Percentiles rank a stretch among this genome's conserved stretches.
Evolutionary conservation across 1,140 invertebrate genomes (phyloP).

Genomic region (Drosophila rhopaloa): DNA sequence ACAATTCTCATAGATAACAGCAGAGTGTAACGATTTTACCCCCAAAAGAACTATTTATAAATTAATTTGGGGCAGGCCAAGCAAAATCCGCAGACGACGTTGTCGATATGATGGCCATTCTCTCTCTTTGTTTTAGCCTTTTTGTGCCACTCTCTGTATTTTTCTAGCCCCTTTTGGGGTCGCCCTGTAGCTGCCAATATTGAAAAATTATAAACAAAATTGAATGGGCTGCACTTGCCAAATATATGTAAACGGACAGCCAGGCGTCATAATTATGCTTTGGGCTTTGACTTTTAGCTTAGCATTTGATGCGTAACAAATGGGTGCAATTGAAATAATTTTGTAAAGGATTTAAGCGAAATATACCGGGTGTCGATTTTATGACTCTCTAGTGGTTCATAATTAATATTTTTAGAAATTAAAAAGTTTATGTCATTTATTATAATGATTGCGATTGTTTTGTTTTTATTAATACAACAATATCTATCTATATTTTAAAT

Average conservation of each 20-base stretch:
- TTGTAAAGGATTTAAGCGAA: not conserved
- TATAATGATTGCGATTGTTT: too few species aligned
- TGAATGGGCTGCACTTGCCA: conserved; percentile 58
- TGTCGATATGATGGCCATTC: conserved; percentile 60
- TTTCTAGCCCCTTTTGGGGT: conserved; percentile 23
- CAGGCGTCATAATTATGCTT: conserved; percentile 62
- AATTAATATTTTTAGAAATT: too few species aligned
- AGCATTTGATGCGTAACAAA: conserved; percentile 28
- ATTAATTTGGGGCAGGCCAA: conserved; percentile 77
- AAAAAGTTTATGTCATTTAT: too few species aligned
- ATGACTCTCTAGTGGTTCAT: too few species aligned
- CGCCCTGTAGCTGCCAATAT: conserved; percentile 61
- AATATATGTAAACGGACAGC: conserved; percentile 40
- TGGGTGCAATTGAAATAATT: conserved; percentile 2
- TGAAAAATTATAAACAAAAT: conserved; percentile 78
- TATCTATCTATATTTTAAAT: too few species aligned
- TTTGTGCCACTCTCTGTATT: not conserved
- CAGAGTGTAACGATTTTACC: conserved; percentile 55
- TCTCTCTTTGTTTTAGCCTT: conserved; percentile 9
- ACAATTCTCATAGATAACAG: conserved; percentile 58
- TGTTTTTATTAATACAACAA: too few species aligned
- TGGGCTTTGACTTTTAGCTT: conserved; percentile 17
- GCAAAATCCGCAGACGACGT: conserved; percentile 45
- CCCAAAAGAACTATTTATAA: conserved; percentile 70
- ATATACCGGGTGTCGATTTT: too few species aligned